phyloP scores from a whole-genome alignment of 2,113 vertebrate genomes.

The Plecotus auritus region DNA sequence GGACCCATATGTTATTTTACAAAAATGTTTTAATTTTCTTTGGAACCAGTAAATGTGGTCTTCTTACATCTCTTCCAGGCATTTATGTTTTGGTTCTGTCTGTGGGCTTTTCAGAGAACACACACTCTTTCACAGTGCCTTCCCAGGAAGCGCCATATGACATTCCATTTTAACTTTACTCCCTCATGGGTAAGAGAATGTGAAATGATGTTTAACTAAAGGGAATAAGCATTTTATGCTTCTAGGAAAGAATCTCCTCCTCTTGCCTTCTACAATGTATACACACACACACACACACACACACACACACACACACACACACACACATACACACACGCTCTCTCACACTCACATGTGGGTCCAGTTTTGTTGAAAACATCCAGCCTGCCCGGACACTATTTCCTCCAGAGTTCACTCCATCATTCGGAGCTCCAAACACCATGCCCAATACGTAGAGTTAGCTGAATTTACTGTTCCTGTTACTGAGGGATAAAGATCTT shows the following conservation, averaged over 20 bases:
- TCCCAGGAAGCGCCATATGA: background rate
- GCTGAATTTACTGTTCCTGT: background rate
- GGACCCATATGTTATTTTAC: background rate
- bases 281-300: background rate
- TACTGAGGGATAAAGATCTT: background rate
- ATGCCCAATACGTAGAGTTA: background rate
- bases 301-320: background rate
- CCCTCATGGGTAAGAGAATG: background rate
- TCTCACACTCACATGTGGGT: background rate
- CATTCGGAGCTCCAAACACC: background rate
- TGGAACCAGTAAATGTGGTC: slow-evolving; percentile 10
- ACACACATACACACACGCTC: too few species aligned
- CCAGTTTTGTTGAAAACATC: background rate
- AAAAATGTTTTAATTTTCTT: slow-evolving; percentile 26
- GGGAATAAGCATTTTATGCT: background rate
- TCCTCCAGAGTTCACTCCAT: background rate
- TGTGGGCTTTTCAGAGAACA: background rate
- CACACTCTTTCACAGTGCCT: background rate
- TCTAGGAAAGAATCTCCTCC: background rate
- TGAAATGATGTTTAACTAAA: background rate
- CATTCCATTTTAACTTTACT: background rate
- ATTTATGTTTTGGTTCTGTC: background rate
- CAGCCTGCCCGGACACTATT: background rate
- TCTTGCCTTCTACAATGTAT: background rate
- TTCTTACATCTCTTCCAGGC: background rate